Evolutionary conservation across 2,888 invertebrate species (phyloP).

Genomic region (Ophion costatus): DNA sequence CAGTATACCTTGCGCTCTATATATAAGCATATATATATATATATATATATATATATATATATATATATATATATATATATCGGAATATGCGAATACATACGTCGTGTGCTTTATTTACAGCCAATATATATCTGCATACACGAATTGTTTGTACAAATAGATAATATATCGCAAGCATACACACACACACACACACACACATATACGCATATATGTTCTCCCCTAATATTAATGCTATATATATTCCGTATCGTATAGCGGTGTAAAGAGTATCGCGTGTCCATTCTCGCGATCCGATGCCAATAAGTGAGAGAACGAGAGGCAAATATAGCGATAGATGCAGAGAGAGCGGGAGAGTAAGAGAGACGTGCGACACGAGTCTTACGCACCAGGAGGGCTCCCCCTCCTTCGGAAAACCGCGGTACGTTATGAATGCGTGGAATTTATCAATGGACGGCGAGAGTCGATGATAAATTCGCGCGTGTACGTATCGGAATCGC

Average conservation of each 20-base stretch:
- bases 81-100: not conserved
- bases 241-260: constrained; percentile 69
- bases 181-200: not conserved
- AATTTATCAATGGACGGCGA: constrained; percentile 82
- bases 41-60: not conserved
- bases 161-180: constrained; percentile 10
- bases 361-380: constrained; percentile 46
- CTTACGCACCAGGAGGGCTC: constrained; percentile 64
- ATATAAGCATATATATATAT: not conserved
- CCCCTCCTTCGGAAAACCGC: constrained; percentile 57
- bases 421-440: constrained; percentile 80
- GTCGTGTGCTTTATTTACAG: constrained; percentile 6
- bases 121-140: constrained; percentile 20
- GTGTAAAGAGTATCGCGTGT: constrained; percentile 78
- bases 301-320: constrained; percentile 28
- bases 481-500: constrained; percentile 64
- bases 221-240: constrained; percentile 36
- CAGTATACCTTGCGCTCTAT: constrained; percentile 10
- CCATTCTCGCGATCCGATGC: constrained; percentile 64
- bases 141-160: constrained; percentile 35
- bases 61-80: not conserved
- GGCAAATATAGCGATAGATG: not conserved
- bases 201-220: constrained; percentile 12
- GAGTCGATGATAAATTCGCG: constrained; percentile 80
- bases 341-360: constrained; percentile 19